phyloP scores from a whole-genome alignment of 1,140 invertebrate genomes.

The Penaeus indicus region DNA sequence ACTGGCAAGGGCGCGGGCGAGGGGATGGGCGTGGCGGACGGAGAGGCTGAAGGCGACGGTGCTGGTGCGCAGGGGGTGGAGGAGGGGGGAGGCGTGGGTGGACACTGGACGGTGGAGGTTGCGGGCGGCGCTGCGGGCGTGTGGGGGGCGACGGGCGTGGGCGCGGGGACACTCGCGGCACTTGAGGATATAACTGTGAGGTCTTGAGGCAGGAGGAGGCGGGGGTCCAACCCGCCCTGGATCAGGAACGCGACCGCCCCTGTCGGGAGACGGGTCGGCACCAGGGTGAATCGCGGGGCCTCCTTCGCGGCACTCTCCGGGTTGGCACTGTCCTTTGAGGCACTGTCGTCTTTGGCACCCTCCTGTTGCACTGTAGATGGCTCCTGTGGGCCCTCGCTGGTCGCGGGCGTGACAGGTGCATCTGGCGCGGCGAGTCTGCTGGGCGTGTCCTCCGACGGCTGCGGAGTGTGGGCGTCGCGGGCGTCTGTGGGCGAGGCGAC shows the following conservation, averaged over 20 bases:
- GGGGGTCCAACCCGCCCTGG: conserved; percentile 22
- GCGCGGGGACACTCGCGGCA: not conserved
- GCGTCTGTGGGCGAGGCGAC: not conserved
- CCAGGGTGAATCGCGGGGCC: conserved; percentile 23
- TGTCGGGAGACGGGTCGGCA: conserved; percentile 36
- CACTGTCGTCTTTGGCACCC: not conserved
- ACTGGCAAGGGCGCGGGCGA: not conserved
- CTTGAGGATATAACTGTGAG: too few species aligned
- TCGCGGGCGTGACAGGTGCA: not conserved
- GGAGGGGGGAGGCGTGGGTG: not conserved
- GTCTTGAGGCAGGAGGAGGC: not conserved
- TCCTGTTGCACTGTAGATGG: not conserved
- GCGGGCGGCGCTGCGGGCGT: not conserved
- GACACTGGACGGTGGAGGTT: not conserved
- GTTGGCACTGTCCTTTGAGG: not conserved
- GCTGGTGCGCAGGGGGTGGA: not conserved
- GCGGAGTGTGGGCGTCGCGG: not conserved
- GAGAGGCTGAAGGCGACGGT: not conserved
- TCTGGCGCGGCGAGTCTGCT: not conserved
- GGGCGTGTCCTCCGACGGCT: not conserved
- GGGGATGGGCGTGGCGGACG: not conserved
- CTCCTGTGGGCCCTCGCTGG: not conserved
- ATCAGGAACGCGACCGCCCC: conserved; percentile 28
- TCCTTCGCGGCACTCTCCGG: not conserved
- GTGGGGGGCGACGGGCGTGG: not conserved